Evolutionary conservation across 2,888 invertebrate genomes (phyloP).

Genomic region (Boloria selene): DNA sequence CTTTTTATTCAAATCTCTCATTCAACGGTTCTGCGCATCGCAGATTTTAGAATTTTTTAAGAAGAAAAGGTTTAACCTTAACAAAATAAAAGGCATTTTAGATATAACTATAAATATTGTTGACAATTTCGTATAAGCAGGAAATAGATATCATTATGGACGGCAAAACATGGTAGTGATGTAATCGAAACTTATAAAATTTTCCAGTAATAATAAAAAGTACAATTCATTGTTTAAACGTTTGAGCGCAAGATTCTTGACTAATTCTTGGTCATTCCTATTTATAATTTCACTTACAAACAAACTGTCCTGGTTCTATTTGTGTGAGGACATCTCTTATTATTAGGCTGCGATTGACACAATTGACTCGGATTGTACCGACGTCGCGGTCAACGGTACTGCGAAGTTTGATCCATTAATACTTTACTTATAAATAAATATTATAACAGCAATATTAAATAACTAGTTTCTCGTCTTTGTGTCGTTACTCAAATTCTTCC

Average conservation of each 20-base stretch:
- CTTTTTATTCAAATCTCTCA: constrained; percentile 37
- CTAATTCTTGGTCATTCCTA: constrained; percentile 35
- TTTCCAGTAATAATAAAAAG: constrained; percentile 32
- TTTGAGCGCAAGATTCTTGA: constrained; percentile 30
- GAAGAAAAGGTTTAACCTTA: neutral
- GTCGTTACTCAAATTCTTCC: too few relatives aligned
- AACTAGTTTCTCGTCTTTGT: too few relatives aligned
- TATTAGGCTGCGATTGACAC: constrained; percentile 25
- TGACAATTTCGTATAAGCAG: neutral
- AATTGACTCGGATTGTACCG: constrained; percentile 11
- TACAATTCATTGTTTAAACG: constrained; percentile 27
- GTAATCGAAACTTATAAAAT: constrained; percentile 30
- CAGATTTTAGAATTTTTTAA: neutral
- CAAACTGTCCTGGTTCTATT: constrained; percentile 20
- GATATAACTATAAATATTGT: neutral
- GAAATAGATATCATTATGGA: constrained; percentile 9
- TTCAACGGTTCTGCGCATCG: constrained; percentile 22
- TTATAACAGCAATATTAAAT: neutral
- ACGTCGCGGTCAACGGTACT: constrained; percentile 9
- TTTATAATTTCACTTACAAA: constrained; percentile 37
- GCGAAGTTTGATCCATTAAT: neutral
- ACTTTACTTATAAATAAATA: constrained; percentile 8
- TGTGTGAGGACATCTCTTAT: constrained; percentile 23
- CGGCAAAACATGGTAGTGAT: constrained; percentile 27
- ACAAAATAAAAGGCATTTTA: neutral